phyloP scores from a whole-genome alignment of 2,797 vertebrate species.

The Oreonectes daqikongensis region DNA sequence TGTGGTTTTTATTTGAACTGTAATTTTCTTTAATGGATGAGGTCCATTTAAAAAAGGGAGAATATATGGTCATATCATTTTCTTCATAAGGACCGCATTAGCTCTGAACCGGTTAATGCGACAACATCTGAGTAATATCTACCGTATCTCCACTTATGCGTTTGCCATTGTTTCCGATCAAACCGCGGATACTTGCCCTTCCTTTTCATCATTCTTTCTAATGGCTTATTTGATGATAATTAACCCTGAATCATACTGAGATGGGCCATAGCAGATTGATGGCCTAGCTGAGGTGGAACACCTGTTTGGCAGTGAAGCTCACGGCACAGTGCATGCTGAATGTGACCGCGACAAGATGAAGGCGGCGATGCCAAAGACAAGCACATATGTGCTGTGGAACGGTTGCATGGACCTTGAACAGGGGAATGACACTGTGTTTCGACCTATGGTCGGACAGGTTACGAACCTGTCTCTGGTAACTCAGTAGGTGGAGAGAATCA shows the following conservation, averaged over 20 bases:
- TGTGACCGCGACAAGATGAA: constrained; percentile 70
- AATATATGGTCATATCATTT: constrained; percentile 42
- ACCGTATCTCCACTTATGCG: constrained; percentile 53
- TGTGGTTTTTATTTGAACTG: constrained; percentile 61
- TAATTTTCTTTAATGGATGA: constrained; percentile 61
- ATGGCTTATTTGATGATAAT: constrained; percentile 83
- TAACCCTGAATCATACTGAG: constrained; percentile 82
- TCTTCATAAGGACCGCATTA: constrained; percentile 30
- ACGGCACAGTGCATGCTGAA: constrained; percentile 73
- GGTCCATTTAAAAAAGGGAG: constrained; percentile 48
- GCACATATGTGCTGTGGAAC: constrained; percentile 73
- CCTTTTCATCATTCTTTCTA: constrained; percentile 74
- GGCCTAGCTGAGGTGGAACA: constrained; percentile 74
- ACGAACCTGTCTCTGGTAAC: constrained; percentile 43
- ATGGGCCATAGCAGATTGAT: constrained; percentile 77
- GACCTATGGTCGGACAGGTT: constrained; percentile 42
- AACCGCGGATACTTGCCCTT: constrained; percentile 71
- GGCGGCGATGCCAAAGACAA: constrained; percentile 77
- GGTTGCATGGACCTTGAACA: constrained; percentile 44
- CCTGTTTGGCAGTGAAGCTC: constrained; percentile 74
- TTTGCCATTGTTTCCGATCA: constrained; percentile 66
- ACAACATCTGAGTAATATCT: constrained; percentile 52
- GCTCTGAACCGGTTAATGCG: constrained; percentile 46
- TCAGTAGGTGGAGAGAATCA: constrained; percentile 28
- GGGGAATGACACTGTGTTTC: constrained; percentile 26